Percentiles rank a stretch among this genome's conserved stretches.
Evolutionary conservation across 2,797 vertebrate species (phyloP).

Genomic region (Rallus crepitans): DNA sequence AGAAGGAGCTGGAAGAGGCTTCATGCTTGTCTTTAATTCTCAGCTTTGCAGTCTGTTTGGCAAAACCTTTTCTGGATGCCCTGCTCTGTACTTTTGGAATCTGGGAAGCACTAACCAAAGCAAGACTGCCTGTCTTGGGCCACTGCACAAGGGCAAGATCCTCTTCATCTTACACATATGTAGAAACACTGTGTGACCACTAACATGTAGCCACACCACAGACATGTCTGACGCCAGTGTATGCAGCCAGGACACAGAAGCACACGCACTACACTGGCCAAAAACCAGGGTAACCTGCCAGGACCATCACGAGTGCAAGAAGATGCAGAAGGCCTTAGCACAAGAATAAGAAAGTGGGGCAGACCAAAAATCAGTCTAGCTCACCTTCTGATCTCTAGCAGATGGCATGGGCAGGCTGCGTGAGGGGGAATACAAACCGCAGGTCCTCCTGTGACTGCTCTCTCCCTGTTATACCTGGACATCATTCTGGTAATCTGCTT

Average conservation of each 20-base stretch:
- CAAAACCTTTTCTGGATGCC: not conserved
- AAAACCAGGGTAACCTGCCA: not conserved
- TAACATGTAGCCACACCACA: rapidly evolving
- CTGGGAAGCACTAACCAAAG: not conserved
- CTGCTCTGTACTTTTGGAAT: not conserved
- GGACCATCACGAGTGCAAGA: not conserved
- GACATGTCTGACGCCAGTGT: rapidly evolving
- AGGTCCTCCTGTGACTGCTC: not conserved
- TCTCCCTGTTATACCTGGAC: not conserved
- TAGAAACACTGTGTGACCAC: not conserved
- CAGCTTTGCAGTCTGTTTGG: not conserved
- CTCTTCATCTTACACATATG: rapidly evolving
- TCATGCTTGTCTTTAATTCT: not conserved
- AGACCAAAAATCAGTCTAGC: not conserved
- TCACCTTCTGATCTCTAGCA: not conserved
- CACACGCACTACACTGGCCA: not conserved
- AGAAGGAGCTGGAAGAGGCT: not conserved
- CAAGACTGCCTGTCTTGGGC: not conserved
- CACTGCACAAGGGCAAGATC: not conserved
- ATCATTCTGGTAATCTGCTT: not conserved
- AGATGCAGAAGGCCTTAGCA: not conserved
- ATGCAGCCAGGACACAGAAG: not conserved
- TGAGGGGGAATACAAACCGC: not conserved
- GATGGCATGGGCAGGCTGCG: not conserved
- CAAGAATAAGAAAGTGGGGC: not conserved